These are phyloP conservation scores for Coecobrya sp. DNA, from an alignment of 2,888 invertebrate genomes.

Conservation along the genomic window DNA sequence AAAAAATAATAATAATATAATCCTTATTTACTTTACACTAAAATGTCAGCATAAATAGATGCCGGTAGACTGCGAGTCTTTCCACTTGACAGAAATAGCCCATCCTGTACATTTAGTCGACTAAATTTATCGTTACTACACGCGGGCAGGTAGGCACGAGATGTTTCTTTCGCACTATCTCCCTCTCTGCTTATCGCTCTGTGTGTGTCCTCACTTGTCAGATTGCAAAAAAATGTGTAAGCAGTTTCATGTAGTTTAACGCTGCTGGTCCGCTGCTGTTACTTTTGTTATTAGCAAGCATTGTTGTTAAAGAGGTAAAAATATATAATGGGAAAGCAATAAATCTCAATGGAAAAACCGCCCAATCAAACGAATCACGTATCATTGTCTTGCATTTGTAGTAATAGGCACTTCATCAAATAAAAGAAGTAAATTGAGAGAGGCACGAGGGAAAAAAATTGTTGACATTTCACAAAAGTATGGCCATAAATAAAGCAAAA, in stretches of 20 bases:
- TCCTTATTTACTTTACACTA: conserved; percentile 63
- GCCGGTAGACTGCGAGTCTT: conserved; percentile 75
- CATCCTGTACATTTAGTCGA: conserved; percentile 44
- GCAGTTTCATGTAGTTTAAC: conserved; percentile 35
- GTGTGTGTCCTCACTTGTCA: conserved; percentile 63
- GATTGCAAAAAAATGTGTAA: conserved; percentile 9
- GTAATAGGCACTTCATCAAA: conserved; percentile 42
- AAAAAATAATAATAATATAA: neutral
- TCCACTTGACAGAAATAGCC: conserved; percentile 72
- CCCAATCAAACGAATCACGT: conserved; percentile 76
- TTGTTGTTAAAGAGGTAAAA: conserved; percentile 48
- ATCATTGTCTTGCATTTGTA: conserved; percentile 70
- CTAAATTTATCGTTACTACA: conserved; percentile 63
- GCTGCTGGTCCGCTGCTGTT: neutral
- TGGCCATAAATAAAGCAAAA: conserved; percentile 36
- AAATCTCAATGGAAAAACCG: conserved; percentile 70
- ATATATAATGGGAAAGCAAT: conserved; percentile 56
- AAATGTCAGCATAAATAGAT: conserved; percentile 76
- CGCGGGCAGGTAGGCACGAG: conserved; percentile 45
- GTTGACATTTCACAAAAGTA: conserved; percentile 33
- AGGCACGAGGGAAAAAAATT: conserved; percentile 48
- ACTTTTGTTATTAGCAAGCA: neutral
- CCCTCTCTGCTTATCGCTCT: conserved; percentile 4
- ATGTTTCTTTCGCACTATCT: conserved; percentile 17
- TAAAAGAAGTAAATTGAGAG: neutral